Conservation (phyloP, 2,113 vertebrate species). For the Cynocephalus volans region DNA sequence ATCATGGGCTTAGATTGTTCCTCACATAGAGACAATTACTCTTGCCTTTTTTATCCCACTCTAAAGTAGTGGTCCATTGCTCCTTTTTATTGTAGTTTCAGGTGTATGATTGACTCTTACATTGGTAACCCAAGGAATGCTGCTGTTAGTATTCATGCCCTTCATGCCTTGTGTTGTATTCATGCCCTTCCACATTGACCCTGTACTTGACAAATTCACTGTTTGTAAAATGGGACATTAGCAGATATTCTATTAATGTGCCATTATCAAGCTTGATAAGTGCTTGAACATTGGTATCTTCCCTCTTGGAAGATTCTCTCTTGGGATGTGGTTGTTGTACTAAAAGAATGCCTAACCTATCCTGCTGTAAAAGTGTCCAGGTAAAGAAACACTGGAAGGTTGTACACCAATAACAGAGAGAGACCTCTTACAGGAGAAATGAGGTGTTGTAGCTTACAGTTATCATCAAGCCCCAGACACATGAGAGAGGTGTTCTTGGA, state of each 20-base stretch:
- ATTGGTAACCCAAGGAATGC: not conserved
- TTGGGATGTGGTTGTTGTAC: not conserved
- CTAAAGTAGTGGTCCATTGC: not conserved
- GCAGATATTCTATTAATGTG: not conserved
- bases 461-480: not conserved
- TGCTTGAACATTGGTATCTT: not conserved
- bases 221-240: not conserved
- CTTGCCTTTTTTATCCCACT: not conserved
- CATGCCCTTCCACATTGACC: not conserved
- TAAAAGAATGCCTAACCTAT: not conserved
- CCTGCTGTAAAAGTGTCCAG: not conserved
- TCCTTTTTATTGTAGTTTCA: not conserved
- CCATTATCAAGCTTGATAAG: not conserved
- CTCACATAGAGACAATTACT: too few species aligned
- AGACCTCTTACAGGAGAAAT: not conserved
- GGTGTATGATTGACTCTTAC: not conserved
- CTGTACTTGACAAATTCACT: not conserved
- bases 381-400: not conserved
- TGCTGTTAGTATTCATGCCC: not conserved
- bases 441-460: not conserved
- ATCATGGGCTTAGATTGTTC: not conserved
- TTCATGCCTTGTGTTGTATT: not conserved
- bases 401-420: not conserved
- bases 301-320: not conserved
- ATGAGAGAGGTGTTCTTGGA: not conserved